Evolutionary conservation across 1,140 invertebrate species (phyloP).

Genomic region (Drosophila saltans): DNA sequence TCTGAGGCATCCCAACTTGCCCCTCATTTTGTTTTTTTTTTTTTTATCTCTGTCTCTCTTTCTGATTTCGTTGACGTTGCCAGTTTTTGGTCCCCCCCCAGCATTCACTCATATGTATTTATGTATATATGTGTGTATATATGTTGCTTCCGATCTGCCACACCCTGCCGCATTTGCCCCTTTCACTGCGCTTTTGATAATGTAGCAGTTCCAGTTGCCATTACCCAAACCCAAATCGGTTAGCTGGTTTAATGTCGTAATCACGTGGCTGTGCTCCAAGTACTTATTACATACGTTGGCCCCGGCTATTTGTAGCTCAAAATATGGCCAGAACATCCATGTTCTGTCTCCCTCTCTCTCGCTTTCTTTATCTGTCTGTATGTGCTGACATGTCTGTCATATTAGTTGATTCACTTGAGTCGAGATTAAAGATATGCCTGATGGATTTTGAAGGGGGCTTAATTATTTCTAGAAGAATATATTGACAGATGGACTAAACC

Average conservation of each 20-base stretch:
- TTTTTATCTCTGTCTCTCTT: neutral
- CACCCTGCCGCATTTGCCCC: neutral
- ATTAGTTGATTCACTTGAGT: neutral
- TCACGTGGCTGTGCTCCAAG: constrained; percentile 55
- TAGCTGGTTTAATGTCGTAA: constrained; percentile 48
- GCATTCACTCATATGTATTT: neutral
- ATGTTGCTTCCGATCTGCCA: constrained; percentile 2
- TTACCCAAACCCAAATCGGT: constrained; percentile 22
- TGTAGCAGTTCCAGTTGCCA: constrained; percentile 4
- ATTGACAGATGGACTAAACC: neutral
- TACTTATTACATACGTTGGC: constrained; percentile 51
- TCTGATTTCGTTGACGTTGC: constrained; percentile 43
- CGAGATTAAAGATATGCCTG: constrained; percentile 31
- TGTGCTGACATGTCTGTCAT: constrained; percentile 27
- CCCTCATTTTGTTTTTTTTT: constrained; percentile 16
- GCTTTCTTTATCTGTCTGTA: neutral
- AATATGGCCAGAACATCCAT: constrained; percentile 4
- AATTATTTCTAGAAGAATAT: neutral
- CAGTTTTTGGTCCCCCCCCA: constrained; percentile 18
- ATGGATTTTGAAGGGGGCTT: constrained; percentile 41
- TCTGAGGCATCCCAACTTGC: constrained; percentile 12
- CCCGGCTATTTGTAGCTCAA: neutral
- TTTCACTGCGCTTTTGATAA: constrained; percentile 30
- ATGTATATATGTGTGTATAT: neutral
- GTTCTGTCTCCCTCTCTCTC: neutral